A percentile compares a stretch with the other conserved stretches of the same genome.
Conservation (phyloP, 23 tunicate species). For the Styela clava region DNA sequence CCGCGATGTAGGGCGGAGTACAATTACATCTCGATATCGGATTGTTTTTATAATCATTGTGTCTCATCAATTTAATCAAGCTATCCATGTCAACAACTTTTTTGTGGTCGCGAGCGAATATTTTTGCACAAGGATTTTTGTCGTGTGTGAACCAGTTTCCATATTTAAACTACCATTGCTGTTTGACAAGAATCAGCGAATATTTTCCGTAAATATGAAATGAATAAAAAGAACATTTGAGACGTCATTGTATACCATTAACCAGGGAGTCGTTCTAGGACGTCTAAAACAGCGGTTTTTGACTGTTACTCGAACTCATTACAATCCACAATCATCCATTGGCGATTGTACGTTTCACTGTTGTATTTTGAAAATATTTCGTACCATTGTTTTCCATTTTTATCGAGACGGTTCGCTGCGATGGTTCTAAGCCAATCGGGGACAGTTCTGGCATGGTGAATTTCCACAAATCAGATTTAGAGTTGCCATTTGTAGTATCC, state of each 20-base stretch:
- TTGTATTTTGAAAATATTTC: constrained; percentile 30
- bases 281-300: constrained; percentile 21
- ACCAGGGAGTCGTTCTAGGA: constrained; percentile 62
- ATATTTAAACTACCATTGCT: constrained; percentile 32
- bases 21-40: constrained; percentile 36
- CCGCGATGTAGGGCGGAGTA: constrained; percentile 46
- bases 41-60: constrained; percentile 44
- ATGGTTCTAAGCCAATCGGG: constrained; percentile 53
- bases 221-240: constrained; percentile 19
- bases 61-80: constrained; percentile 42
- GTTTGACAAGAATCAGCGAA: constrained; percentile 12
- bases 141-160: constrained; percentile 56
- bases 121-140: constrained; percentile 42
- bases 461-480: constrained; percentile 38
- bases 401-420: constrained; percentile 48
- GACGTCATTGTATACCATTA: constrained; percentile 26
- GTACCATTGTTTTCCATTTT: constrained; percentile 42
- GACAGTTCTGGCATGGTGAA: constrained; percentile 29
- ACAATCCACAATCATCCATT: constrained; percentile 67
- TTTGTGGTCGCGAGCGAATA: constrained; percentile 44
- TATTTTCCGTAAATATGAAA: constrained; percentile 33
- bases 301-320: constrained; percentile 31
- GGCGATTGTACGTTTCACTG: constrained; percentile 68
- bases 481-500: constrained; percentile 65
- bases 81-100: constrained; percentile 28